Evolutionary conservation across 2,888 invertebrate species (phyloP).

Genomic region (Nowickia ferox): DNA sequence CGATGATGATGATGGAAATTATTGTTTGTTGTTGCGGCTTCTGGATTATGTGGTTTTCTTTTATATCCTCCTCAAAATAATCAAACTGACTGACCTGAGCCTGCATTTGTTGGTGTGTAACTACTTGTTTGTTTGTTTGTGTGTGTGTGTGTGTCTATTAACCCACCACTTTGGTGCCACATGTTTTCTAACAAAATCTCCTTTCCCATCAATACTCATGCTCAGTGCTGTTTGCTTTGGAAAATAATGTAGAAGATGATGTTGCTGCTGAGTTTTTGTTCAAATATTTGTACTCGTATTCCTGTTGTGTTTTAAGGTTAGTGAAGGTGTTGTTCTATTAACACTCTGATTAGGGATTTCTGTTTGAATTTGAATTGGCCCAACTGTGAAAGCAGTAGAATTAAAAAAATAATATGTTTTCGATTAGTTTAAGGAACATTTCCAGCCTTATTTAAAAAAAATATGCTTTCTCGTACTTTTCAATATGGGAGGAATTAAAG

Average conservation of each 20-base stretch:
- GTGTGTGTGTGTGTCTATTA: slow-evolving; percentile 35
- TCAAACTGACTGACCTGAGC: not conserved
- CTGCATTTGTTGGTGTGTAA: not conserved
- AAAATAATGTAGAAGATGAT: not conserved
- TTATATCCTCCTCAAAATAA: slow-evolving; percentile 1
- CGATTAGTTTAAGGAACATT: slow-evolving; percentile 63
- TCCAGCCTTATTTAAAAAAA: slow-evolving; percentile 54
- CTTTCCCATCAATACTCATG: not conserved
- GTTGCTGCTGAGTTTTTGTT: slow-evolving; percentile 37
- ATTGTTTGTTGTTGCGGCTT: slow-evolving; percentile 65
- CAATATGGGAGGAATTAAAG: slow-evolving; percentile 58
- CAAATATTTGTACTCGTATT: slow-evolving; percentile 50
- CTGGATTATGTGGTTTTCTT: slow-evolving; percentile 61
- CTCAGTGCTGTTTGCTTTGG: not conserved
- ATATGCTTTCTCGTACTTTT: too few relatives aligned
- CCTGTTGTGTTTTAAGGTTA: slow-evolving; percentile 57
- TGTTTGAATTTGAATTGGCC: slow-evolving; percentile 59
- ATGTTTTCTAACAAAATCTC: slow-evolving; percentile 55
- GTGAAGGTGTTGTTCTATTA: slow-evolving; percentile 68
- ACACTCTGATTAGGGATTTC: slow-evolving; percentile 68
- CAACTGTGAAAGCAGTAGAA: slow-evolving; percentile 35
- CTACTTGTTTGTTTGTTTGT: not conserved
- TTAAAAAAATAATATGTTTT: slow-evolving; percentile 62
- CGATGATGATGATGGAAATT: slow-evolving; percentile 65
- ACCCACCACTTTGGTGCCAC: slow-evolving; percentile 58